Conservation (phyloP, 2,888 invertebrate genomes). For the Athalia circularis region DNA sequence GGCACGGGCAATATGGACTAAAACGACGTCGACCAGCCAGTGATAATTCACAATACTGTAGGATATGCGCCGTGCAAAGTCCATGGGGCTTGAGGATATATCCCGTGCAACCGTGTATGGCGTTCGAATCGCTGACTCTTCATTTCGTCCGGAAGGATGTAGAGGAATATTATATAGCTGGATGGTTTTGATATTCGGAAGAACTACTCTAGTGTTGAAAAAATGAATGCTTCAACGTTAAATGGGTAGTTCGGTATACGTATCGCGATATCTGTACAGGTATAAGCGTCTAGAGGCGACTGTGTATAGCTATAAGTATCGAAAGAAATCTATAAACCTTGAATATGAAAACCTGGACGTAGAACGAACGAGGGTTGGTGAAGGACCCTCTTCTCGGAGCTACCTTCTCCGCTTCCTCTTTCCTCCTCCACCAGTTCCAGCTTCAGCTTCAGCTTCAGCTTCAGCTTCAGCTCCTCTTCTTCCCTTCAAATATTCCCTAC, state of each 20-base stretch:
- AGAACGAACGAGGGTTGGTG: conserved; percentile 51
- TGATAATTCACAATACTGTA: too few relatives aligned
- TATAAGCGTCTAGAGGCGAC: not conserved
- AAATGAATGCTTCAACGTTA: conserved; percentile 13
- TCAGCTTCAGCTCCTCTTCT: conserved; percentile 46
- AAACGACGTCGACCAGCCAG: too few relatives aligned
- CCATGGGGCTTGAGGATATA: too few relatives aligned
- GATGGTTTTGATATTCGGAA: conserved; percentile 17
- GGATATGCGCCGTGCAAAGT: too few relatives aligned
- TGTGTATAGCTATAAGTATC: conserved; percentile 48
- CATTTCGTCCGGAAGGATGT: not conserved
- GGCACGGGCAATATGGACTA: too few relatives aligned
- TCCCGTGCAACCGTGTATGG: too few relatives aligned
- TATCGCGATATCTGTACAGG: not conserved
- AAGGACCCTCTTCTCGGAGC: conserved; percentile 55
- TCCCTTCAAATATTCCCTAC: conserved; percentile 39
- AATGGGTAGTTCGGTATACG: not conserved
- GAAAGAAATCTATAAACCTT: conserved; percentile 57
- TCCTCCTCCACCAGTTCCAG: conserved; percentile 33
- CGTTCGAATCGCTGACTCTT: too few relatives aligned
- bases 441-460: conserved; percentile 39
- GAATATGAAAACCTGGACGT: conserved; percentile 54
- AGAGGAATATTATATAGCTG: not conserved
- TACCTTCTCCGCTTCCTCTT: conserved; percentile 39
- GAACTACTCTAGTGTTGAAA: conserved; percentile 20